Evolutionary conservation across 2,797 vertebrate species (phyloP), one percentile per base, ranked within the genome.

Genomic region (Enteromius argenteus): DNA sequence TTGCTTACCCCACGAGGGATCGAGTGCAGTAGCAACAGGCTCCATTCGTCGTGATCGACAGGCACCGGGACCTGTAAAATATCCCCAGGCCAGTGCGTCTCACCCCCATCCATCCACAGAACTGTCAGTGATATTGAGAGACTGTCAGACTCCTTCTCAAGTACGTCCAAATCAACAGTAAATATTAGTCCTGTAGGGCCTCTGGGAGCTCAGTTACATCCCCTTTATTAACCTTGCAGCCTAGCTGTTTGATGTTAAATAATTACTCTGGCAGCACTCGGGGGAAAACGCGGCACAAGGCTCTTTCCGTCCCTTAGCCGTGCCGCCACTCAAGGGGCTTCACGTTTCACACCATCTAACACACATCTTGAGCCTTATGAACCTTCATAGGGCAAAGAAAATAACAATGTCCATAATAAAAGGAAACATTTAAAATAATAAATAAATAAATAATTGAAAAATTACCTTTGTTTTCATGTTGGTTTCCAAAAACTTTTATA

Each of bases 181-280:
- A 91, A 91, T 90, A 92, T 92, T 90, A 92, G 91, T 93, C 89
- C 90, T 85, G 84, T 76, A 75, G 87, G 87, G 86, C 91, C 89
- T 81, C 88, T 82, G 82, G 90, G 91, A 91, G 92, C 89, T 84
- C 84, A 84, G 87, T 90, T 90, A 91, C 86, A 91, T 90, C 87
- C 86, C 85, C 84, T 89, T 90, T 90, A 93, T 92, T 93, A 93
- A 90, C 90, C 92, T 87, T 90, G 92, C 93, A 92, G 91, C 89
- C 92, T 87, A 84, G 74, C 88, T 92, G 87, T 92, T 90, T 92
- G 85, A 92, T 91, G 90, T 90, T 91, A 88, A 93, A 94, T 90
- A 92, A 93, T 92, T 89, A 90, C 86, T 79, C 85, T 89, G 79
- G 89, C 89, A 90, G 83, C 86, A 92, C 89, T 89, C 85, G 46